Evolutionary conservation across 2,113 vertebrate species (phyloP).

Genomic region (Struthidea cinerea): DNA sequence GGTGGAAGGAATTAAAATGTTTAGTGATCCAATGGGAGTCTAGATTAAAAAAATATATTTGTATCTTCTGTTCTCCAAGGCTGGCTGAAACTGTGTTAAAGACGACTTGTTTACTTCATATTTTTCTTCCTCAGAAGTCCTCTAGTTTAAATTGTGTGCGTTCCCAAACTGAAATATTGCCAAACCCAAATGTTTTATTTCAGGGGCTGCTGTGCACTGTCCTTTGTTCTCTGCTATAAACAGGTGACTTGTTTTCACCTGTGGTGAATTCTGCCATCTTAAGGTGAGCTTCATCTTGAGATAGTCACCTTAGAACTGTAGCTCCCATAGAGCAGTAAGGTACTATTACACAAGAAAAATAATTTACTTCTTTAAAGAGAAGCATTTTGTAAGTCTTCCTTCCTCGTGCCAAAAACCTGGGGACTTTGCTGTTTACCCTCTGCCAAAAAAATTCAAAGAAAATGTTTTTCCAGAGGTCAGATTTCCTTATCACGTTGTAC

Average conservation of each 20-base stretch:
- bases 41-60: neutral
- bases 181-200: neutral
- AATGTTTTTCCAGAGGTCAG: neutral
- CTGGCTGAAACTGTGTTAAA: neutral
- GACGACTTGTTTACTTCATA: rapidly evolving
- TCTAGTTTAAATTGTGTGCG: neutral
- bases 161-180: neutral
- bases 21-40: neutral
- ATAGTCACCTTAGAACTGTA: neutral
- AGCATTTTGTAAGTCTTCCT: neutral
- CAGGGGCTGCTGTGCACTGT: neutral
- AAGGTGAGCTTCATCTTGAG: neutral
- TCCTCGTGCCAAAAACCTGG: neutral
- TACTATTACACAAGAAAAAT: neutral
- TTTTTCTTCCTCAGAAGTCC: neutral
- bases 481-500: neutral
- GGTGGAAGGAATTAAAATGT: neutral
- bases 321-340: neutral
- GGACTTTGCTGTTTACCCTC: neutral
- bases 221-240: neutral
- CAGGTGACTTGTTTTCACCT: neutral
- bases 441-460: neutral
- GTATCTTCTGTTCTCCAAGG: neutral
- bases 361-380: neutral
- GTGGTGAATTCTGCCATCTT: neutral